These are phyloP conservation scores for Drosophila nigromelanica DNA, from an alignment of 1,140 invertebrate species.

Conservation along the genomic window DNA sequence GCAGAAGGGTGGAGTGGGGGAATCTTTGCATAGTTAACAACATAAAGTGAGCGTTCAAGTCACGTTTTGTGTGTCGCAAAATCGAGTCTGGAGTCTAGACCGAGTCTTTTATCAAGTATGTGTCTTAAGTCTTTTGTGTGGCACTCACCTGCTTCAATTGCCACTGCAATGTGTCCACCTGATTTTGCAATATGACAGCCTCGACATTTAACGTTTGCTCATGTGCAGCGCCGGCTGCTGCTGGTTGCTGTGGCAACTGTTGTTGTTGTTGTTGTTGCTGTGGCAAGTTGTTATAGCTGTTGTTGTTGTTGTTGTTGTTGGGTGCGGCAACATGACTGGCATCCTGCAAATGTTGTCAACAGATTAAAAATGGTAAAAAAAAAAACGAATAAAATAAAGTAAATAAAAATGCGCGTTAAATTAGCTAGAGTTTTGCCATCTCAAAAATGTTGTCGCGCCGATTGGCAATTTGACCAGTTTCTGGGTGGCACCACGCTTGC, in stretches of 20 bases:
- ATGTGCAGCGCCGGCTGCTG: conserved; percentile 25
- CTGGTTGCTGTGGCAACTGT: conserved; percentile 30
- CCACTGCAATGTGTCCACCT: conserved; percentile 91
- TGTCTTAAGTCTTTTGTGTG: conserved; percentile 66
- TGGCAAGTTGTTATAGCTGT: conserved; percentile 20
- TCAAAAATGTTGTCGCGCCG: conserved; percentile 64
- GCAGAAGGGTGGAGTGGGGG: background rate
- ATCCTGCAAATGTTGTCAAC: conserved; percentile 79
- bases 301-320: conserved; percentile 48
- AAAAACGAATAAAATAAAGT: conserved; percentile 27
- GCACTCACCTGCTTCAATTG: conserved; percentile 90
- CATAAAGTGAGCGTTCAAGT: conserved; percentile 35
- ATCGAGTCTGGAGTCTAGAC: conserved; percentile 1
- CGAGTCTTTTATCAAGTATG: conserved; percentile 30
- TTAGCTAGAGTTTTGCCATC: conserved; percentile 60
- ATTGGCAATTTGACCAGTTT: conserved; percentile 34
- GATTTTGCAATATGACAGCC: conserved; percentile 88
- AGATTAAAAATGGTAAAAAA: conserved; percentile 43
- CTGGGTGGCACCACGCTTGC: conserved; percentile 44
- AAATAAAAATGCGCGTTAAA: conserved; percentile 68
- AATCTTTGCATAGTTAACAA: conserved; percentile 27
- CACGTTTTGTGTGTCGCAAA: conserved; percentile 34
- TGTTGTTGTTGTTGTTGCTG: conserved; percentile 33
- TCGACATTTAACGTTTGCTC: conserved; percentile 84
- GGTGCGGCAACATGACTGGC: conserved; percentile 63